Percentiles rank a stretch among this genome's conserved stretches.
Evolutionary conservation across 2,797 vertebrate species (phyloP).

Genomic region (Crenuchus spilurus): DNA sequence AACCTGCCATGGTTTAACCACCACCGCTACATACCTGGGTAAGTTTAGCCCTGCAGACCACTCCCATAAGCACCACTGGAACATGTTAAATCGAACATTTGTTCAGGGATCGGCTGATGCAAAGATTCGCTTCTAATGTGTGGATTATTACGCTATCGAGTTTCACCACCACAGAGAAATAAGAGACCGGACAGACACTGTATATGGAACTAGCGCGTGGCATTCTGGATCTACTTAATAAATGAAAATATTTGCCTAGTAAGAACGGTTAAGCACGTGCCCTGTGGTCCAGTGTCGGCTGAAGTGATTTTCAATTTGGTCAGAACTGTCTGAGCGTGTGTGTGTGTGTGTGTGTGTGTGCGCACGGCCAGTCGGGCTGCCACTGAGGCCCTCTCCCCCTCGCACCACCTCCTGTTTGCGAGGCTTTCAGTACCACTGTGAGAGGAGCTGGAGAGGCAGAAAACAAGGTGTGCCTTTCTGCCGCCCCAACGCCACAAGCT

Average conservation of each 20-base stretch:
- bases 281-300: constrained; percentile 39
- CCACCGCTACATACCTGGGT: constrained; percentile 34
- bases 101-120: not conserved
- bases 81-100: constrained; percentile 16
- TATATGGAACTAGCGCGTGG: constrained; percentile 13
- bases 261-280: constrained; percentile 36
- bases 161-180: constrained; percentile 40
- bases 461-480: constrained; percentile 67
- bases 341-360: constrained; percentile 8
- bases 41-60: constrained; percentile 17
- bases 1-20: constrained; percentile 3
- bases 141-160: constrained; percentile 36
- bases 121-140: constrained; percentile 32
- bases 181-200: not conserved
- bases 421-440: constrained; percentile 54
- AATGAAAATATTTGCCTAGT: constrained; percentile 51
- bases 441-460: constrained; percentile 35
- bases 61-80: not conserved
- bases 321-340: constrained; percentile 1
- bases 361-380: no score
- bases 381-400: constrained; percentile 12
- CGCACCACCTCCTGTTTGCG: constrained; percentile 53
- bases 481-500: constrained; percentile 73
- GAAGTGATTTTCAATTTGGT: constrained; percentile 47
- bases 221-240: constrained; percentile 46